These are phyloP conservation scores for Myoxocephalus aenaeus DNA, from an alignment of 2,797 vertebrate genomes.

Conservation along the genomic window DNA sequence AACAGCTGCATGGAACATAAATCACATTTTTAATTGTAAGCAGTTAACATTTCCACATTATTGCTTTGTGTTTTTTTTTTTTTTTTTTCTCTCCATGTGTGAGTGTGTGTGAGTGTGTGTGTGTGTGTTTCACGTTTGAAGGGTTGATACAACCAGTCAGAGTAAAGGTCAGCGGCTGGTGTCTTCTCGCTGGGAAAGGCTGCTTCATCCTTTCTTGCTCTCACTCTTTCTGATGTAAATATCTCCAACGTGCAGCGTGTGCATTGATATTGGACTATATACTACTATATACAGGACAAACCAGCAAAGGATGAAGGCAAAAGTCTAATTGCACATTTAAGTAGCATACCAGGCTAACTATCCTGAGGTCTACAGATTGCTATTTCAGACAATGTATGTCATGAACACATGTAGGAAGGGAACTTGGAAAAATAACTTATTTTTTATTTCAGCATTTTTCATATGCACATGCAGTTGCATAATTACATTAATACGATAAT, in stretches of 20 bases:
- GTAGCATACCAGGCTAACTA: neutral
- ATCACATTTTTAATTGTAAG: slow-evolving; percentile 86
- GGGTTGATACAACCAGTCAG: slow-evolving; percentile 56
- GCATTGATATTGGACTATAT: slow-evolving; percentile 14
- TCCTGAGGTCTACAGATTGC: neutral
- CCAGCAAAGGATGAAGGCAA: neutral
- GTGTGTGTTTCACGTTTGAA: slow-evolving; percentile 42
- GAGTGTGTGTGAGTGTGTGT: slow-evolving; percentile 31
- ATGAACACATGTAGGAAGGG: neutral
- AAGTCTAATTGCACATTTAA: neutral
- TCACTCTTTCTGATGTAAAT: slow-evolving; percentile 52
- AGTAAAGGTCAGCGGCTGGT: slow-evolving; percentile 74
- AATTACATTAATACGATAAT: slow-evolving; percentile 4
- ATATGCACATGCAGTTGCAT: neutral
- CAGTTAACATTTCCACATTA: slow-evolving; percentile 85
- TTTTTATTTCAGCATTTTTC: neutral
- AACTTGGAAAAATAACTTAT: no score
- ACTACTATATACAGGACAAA: slow-evolving; percentile 23
- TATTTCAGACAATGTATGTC: neutral
- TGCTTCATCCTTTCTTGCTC: slow-evolving; percentile 45
- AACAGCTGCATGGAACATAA: slow-evolving; percentile 82
- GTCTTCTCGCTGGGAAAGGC: slow-evolving; percentile 36
- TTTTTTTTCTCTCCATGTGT: slow-evolving; percentile 21
- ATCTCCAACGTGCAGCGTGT: slow-evolving; percentile 33
- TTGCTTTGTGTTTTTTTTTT: slow-evolving; percentile 63